Evolutionary conservation across 2,113 vertebrate species (phyloP), one percentile per base, ranked within the genome.

Genomic region (Cygnus buccinator): DNA sequence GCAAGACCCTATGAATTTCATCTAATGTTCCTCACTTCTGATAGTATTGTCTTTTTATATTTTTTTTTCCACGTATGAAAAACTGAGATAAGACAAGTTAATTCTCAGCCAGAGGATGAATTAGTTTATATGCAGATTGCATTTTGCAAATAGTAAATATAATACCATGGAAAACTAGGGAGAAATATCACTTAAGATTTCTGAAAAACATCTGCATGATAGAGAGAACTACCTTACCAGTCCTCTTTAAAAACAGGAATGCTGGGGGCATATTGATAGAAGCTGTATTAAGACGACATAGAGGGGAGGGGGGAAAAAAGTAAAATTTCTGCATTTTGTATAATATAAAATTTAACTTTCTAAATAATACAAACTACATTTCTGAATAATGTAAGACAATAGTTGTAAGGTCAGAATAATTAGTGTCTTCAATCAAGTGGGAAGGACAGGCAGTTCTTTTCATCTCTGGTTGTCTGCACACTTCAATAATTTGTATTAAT

Each of bases 41-140:
- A 57, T 52, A 25, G 50, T 87, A 66, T 44, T 87, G 26, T 35
- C 13, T 17, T 76, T 82, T 70, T 66, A n/a, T 61, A 12, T 37
- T 48, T 74, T 48, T 44, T 93, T 91, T 91, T 44, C 50, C 22
- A 52, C 46, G 35, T 67, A 83, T 66, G 89, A 90, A 95, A 91
- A 94, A 74, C 35, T 4, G 63, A 93, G 78, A 93, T 88, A 88
- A 95, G 66, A 37, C 46, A 65, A 82, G 54, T 94, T 93, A 94
- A 94, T 92, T 94, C 75, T 33, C 68, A 92, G 63, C 46, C 71
- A 74, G 91, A 73, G 89, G 81, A 79, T 88, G 63, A 33, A 63
- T 94, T 94, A 90, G 5, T 87, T 95, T 83, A 85, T 85, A 89
- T 55, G 90, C 71, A 80, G 75, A 70, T 74, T 70, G 22, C 37